Evolutionary conservation across 2,797 vertebrate genomes (phyloP).

Genomic region (Sebastes wilsoni): DNA sequence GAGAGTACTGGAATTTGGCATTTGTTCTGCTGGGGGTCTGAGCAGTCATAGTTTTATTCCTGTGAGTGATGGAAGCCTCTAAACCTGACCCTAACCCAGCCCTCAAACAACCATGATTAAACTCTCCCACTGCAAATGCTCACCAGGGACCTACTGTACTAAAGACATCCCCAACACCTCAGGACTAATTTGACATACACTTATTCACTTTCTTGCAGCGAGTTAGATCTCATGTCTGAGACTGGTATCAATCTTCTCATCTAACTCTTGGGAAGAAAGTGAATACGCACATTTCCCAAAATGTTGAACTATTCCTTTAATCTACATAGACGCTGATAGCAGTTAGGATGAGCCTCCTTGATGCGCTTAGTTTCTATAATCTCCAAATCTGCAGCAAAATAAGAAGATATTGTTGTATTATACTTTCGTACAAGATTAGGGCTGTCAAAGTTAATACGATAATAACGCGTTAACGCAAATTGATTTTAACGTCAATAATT

Average conservation of each 20-base stretch:
- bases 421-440: not conserved
- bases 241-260: not conserved
- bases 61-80: slow-evolving; percentile 26
- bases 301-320: not conserved
- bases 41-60: slow-evolving; percentile 9
- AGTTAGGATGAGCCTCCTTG: too few species aligned
- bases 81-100: not conserved
- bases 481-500: too few species aligned
- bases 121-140: not conserved
- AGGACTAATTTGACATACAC: not conserved
- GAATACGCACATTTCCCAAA: not conserved
- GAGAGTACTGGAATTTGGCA: slow-evolving; percentile 42
- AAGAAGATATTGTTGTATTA: not conserved
- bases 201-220: not conserved
- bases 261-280: not conserved
- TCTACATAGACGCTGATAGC: not conserved
- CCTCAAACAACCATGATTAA: slow-evolving; percentile 14
- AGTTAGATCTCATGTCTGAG: not conserved
- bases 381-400: not conserved
- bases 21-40: slow-evolving; percentile 8
- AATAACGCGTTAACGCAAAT: too few species aligned
- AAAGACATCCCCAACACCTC: not conserved
- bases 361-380: not conserved
- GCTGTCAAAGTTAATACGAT: too few species aligned
- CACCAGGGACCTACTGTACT: not conserved